phyloP scores from a whole-genome alignment of 2,888 invertebrate species.

The Elgonia sp. region DNA sequence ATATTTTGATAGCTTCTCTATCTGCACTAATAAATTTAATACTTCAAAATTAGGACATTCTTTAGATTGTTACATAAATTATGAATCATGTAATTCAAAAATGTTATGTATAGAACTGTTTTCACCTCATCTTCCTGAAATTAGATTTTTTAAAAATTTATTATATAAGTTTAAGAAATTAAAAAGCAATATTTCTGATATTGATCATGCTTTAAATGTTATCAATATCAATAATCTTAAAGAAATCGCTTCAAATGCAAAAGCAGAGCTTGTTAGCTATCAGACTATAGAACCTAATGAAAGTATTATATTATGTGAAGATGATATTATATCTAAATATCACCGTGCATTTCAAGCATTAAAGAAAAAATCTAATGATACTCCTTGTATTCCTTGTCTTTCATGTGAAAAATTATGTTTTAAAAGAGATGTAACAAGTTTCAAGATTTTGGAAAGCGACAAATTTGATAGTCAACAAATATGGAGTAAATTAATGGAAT shows the following conservation, averaged over 20 bases:
- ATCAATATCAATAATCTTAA: slow-evolving; percentile 32
- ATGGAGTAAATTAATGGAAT: not conserved
- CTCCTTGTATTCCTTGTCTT: slow-evolving; percentile 1
- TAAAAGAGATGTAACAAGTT: slow-evolving; percentile 1
- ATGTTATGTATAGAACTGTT: slow-evolving; percentile 3
- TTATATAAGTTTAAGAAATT: slow-evolving; percentile 51
- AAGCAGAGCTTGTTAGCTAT: not conserved
- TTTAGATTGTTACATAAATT: slow-evolving; percentile 12
- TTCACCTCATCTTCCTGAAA: slow-evolving; percentile 33
- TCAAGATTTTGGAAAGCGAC: not conserved
- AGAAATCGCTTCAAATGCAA: slow-evolving; percentile 28
- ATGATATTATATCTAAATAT: not conserved
- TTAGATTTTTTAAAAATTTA: slow-evolving; percentile 17
- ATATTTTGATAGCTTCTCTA: slow-evolving; percentile 11
- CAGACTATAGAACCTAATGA: not conserved
- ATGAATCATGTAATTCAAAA: slow-evolving; percentile 1
- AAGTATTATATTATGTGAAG: not conserved
- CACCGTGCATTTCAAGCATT: slow-evolving; percentile 11
- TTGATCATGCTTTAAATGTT: slow-evolving; percentile 43
- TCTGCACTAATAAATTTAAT: slow-evolving; percentile 14
- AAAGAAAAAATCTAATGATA: not conserved
- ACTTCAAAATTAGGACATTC: slow-evolving; percentile 43
- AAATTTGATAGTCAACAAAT: slow-evolving; percentile 16
- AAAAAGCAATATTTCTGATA: slow-evolving; percentile 10
- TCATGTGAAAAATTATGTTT: slow-evolving; percentile 3